Percentiles rank a stretch among this genome's conserved stretches.
Evolutionary conservation across 2,113 vertebrate species (phyloP).

Genomic region (human): GRCh38 chr3:51629001-51629500

Average conservation of each 20-base stretch:
- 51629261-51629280: not conserved
- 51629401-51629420: conserved; percentile 96
- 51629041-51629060: not conserved
- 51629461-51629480: conserved; percentile 88
- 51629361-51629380: conserved; percentile 97
- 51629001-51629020: not conserved
- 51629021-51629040: not conserved
- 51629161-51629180: not conserved
- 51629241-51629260: not conserved
- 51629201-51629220: not conserved
- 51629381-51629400: conserved; percentile 97
- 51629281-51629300: not conserved
- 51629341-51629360: conserved; percentile 97
- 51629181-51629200: not conserved
- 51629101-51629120: not conserved
- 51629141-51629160: not conserved
- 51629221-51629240: not conserved
- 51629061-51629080: not conserved
- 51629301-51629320: not conserved
- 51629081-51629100: not conserved
- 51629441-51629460: conserved; percentile 83
- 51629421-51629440: conserved; percentile 94
- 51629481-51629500: not conserved
- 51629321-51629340: conserved; percentile 89
- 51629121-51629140: not conserved